Percentiles rank a stretch among this genome's conserved stretches.
Evolutionary conservation across 2,113 vertebrate genomes (phyloP).

Genomic region (Cryptomyrus ogoouensis): DNA sequence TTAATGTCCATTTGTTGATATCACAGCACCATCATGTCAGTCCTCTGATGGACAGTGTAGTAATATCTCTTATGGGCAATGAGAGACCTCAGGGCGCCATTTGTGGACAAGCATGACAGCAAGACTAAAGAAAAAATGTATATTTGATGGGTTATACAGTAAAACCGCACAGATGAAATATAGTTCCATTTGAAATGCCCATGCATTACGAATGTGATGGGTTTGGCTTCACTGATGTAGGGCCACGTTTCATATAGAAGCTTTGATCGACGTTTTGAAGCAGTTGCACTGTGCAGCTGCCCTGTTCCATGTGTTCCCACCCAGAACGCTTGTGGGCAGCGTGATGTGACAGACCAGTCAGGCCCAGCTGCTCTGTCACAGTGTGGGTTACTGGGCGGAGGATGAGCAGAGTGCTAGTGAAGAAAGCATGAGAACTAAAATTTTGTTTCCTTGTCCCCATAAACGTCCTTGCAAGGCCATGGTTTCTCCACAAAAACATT

Average conservation of each 20-base stretch:
- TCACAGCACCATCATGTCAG: neutral
- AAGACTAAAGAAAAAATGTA: neutral
- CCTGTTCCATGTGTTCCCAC: neutral
- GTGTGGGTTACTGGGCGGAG: neutral
- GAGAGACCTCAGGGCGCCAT: neutral
- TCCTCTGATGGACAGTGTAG: neutral
- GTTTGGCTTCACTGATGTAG: neutral
- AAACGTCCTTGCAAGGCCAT: neutral
- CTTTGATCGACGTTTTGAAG: neutral
- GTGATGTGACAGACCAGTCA: neutral
- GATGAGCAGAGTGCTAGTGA: neutral
- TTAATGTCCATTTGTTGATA: neutral
- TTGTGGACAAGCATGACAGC: neutral
- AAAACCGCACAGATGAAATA: neutral
- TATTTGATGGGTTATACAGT: neutral
- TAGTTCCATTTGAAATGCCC: neutral
- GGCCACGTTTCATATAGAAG: neutral
- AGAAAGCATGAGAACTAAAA: neutral
- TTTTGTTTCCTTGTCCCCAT: neutral
- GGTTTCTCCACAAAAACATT: neutral
- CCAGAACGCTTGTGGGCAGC: neutral
- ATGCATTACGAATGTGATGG: neutral
- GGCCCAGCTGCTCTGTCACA: neutral
- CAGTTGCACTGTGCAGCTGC: neutral
- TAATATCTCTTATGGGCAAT: neutral